phyloP scores from a whole-genome alignment of 2,113 vertebrate species.

The Epinephelus lanceolatus region DNA sequence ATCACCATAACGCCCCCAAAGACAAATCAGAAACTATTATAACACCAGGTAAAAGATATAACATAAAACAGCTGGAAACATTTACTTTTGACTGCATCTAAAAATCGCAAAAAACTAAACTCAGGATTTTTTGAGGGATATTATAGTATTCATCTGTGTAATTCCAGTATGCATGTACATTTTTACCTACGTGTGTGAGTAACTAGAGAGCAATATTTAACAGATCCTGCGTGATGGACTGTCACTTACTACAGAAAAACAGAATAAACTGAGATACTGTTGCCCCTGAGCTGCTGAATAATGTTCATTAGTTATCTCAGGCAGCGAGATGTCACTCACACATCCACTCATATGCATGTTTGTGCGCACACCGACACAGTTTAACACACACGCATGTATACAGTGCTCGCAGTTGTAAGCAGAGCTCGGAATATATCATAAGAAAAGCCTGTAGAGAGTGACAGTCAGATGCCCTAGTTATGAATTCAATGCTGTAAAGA shows the following conservation, averaged over 20 bases:
- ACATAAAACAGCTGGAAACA: neutral
- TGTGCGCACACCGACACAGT: neutral
- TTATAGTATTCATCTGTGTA: neutral
- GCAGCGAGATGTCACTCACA: conserved; percentile 36
- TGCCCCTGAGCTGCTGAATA: conserved; percentile 40
- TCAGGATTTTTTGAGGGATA: neutral
- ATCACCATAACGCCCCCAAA: neutral
- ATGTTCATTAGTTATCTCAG: conserved; percentile 48
- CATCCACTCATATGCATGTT: neutral
- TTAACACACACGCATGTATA: neutral
- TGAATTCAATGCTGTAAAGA: conserved; percentile 12
- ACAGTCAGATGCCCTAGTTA: conserved; percentile 37
- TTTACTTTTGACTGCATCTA: conserved; percentile 2
- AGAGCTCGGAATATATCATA: conserved; percentile 2
- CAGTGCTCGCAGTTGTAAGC: neutral
- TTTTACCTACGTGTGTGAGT: neutral
- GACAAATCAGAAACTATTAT: neutral
- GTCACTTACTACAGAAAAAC: conserved; percentile 15
- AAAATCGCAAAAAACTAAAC: neutral
- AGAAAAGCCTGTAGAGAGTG: conserved; percentile 5
- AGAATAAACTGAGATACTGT: conserved; percentile 9
- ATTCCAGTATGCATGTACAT: neutral
- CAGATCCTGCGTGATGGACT: conserved; percentile 23
- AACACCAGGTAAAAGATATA: neutral
- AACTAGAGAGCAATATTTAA: conserved; percentile 23